A percentile compares a stretch with the other conserved stretches of the same genome.
These are phyloP conservation scores for Bettongia penicillata DNA, from an alignment of 2,113 vertebrate species.

Conservation along the genomic window DNA sequence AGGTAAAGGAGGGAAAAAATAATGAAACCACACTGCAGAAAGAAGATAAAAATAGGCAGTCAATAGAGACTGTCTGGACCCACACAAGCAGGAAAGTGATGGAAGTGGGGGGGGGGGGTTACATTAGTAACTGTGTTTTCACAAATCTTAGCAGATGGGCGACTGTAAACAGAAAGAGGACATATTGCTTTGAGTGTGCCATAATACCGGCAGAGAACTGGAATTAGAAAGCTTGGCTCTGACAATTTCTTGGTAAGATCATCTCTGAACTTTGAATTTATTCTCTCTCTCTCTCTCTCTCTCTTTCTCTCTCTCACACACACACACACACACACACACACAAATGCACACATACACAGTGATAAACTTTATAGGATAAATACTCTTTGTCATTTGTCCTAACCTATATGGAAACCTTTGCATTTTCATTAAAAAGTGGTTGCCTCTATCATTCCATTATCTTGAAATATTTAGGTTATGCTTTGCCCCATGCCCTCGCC, in stretches of 20 bases:
- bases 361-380: background rate
- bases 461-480: background rate
- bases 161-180: background rate
- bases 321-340: background rate
- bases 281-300: background rate
- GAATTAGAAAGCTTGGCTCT: conserved; percentile 25
- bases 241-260: conserved; percentile 38
- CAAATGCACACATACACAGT: background rate
- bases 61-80: background rate
- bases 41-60: conserved; percentile 10
- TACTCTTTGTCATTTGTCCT: background rate
- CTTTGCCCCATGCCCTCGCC: background rate
- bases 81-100: background rate
- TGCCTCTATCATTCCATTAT: background rate
- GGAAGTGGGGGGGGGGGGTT: background rate
- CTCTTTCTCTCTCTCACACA: background rate
- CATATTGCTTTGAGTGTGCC: background rate
- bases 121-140: conserved; percentile 30
- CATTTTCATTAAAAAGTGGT: conserved; percentile 3
- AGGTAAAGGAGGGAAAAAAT: background rate
- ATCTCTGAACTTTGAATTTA: conserved; percentile 15
- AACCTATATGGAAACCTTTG: background rate
- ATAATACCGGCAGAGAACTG: background rate
- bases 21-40: background rate
- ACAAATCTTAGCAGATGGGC: background rate